Base-by-base conservation (phyloP, 2,797 vertebrate species). In the Buceros bicornis region DNA sequence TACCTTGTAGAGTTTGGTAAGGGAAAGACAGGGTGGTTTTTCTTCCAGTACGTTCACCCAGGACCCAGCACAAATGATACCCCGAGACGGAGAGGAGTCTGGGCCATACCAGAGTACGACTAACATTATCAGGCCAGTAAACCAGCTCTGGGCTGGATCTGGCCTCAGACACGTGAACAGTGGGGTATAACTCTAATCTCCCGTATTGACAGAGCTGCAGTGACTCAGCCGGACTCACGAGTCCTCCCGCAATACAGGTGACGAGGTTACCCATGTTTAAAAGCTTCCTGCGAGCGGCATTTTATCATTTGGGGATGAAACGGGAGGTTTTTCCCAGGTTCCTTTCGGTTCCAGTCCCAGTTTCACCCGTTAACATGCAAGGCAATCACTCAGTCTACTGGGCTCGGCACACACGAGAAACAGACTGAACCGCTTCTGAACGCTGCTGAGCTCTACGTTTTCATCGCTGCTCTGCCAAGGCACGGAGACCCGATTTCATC, bases 171-270 rank as follows among this genome's bases (percentile, higher is more conserved):
- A 8, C 66, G 67, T 8, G 13, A 31, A 10, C 48, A 70, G 42
- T 7, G 42, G 13, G 18, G 13, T 31, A 37, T 6, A 54, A 58
- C 48, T 65, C 77, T 65, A 14, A 70, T 24, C 35, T 70, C 20
- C 3, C 2, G 2, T 83, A 40, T 13, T 78, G 90, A 81, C 92
- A 82, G 86, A 90, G 81, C 67, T 15, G 40, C 57, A 11, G 24
- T 93, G 95, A 89, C 90, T 91, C 87, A 87, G 65, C 37, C 82
- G 37, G n/a, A 57, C 89, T 87, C 19, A 22, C 51, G 56, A 80
- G 64, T 70, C 72, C 91, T 66, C 83, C 81, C 76, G 88, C 81
- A 56, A 26, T 67, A 31, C 79, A 93, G 90, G 90, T 19, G 54
- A 78, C 62, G 93, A 69, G 84, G 50, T 31, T 86, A 31, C 45